Conservation (phyloP, 2,797 vertebrate species). For the Coreius guichenoti region DNA sequence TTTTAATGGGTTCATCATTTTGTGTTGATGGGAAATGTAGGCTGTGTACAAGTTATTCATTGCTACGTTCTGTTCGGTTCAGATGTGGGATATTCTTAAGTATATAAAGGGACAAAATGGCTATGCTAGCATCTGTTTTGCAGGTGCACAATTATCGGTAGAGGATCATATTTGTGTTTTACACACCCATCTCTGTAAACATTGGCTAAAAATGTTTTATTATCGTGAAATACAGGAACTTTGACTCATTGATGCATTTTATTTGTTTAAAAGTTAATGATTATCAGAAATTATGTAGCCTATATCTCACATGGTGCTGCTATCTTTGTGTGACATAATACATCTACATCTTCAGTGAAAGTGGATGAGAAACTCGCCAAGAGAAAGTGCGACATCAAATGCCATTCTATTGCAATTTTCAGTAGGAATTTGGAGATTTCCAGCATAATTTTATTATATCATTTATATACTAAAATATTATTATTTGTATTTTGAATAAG, state of each 20-base stretch:
- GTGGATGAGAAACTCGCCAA: neutral
- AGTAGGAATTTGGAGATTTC: neutral
- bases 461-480: neutral
- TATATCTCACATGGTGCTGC: neutral
- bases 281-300: neutral
- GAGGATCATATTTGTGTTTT: neutral
- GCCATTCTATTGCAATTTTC: neutral
- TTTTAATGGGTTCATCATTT: constrained; percentile 31
- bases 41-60: neutral
- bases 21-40: constrained; percentile 17
- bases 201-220: neutral
- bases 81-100: neutral
- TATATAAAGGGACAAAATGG: neutral
- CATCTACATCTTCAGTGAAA: neutral
- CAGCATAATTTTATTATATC: neutral
- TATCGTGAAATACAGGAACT: neutral
- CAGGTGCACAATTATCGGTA: neutral
- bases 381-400: neutral
- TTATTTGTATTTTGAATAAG: neutral
- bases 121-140: neutral
- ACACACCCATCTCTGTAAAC: neutral
- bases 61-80: neutral
- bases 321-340: neutral
- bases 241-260: constrained; percentile 9
- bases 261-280: constrained; percentile 16